Base-by-base conservation (phyloP, 2,113 vertebrate genomes). In the Indicator indicator region DNA sequence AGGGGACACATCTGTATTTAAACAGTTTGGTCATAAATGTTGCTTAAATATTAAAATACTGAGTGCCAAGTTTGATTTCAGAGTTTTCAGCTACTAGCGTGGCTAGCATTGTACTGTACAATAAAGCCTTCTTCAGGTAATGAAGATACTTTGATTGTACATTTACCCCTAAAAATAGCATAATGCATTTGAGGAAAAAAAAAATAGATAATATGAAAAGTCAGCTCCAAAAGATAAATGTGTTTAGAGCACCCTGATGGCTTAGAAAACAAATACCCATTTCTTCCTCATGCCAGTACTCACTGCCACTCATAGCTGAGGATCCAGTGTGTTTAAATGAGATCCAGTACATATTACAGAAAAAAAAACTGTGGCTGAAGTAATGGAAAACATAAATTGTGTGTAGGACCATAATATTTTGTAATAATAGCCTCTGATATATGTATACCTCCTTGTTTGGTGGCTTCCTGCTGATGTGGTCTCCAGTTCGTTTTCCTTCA, bases 361-460 rank as follows among this genome's bases (percentile, higher is more conserved):
- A 83, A 60, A 73, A 73, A 62, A 73, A 62, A 2, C 20, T 55
- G 40, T 36, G 68, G 8, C 60, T 83, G 60, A 59, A 88, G 18
- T 77, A 93, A 77, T 88, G 46, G 75, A 32, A 83, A 86, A 17
- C n/a, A 70, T 73, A 55, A 88, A 77, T 88, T 33, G 44, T 3
- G 6, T 48, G 59, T 27, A 36, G 55, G 59, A 9, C 60, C 62
- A 2, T 20, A 9, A 40, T 18, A 12, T n/a, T 88, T 82, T 72
- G 50, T 83, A 63, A 9, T 68, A 42, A 52, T 6, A 38, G 44
- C 50, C 38, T 12, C 50, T 56, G 82, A 23, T 86, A 26, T 0
- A 12, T 0, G 0, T 48, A 4, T 6, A 11, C 12, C 48, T 85
- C 12, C n/a, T 12, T 21, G 23, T 59, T 36, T 40, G 24, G 32